Evolutionary conservation across 2,797 vertebrate genomes (phyloP).

Genomic region (Rhincodon typus): DNA sequence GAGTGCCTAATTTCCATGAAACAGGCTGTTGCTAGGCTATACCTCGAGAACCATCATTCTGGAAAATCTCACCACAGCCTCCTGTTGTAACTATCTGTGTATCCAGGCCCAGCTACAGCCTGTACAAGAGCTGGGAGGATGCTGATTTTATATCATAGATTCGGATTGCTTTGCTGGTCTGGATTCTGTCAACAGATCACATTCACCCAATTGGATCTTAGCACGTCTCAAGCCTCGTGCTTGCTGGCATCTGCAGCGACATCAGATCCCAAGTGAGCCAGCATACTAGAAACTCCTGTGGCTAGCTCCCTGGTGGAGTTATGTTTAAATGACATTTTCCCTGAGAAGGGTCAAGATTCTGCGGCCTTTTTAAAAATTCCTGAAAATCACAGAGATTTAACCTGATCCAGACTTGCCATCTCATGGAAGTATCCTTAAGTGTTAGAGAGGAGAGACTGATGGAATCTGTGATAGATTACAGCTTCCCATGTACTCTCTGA

Average conservation of each 20-base stretch:
- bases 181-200: neutral
- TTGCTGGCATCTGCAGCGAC: neutral
- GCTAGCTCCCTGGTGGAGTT: neutral
- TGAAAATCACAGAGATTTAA: neutral
- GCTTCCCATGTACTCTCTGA: neutral
- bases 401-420: neutral
- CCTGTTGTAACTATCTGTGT: neutral
- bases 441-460: neutral
- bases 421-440: neutral
- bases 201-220: neutral
- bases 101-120: neutral
- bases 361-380: neutral
- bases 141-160: neutral
- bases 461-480: neutral
- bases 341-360: neutral
- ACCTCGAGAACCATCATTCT: neutral
- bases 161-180: neutral
- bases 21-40: neutral
- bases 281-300: neutral
- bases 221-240: neutral
- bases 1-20: neutral
- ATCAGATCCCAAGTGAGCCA: neutral
- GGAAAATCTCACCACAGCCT: neutral
- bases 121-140: neutral
- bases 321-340: neutral